Conservation (phyloP, 2,888 invertebrate species). For the Aricia artaxerxes region DNA sequence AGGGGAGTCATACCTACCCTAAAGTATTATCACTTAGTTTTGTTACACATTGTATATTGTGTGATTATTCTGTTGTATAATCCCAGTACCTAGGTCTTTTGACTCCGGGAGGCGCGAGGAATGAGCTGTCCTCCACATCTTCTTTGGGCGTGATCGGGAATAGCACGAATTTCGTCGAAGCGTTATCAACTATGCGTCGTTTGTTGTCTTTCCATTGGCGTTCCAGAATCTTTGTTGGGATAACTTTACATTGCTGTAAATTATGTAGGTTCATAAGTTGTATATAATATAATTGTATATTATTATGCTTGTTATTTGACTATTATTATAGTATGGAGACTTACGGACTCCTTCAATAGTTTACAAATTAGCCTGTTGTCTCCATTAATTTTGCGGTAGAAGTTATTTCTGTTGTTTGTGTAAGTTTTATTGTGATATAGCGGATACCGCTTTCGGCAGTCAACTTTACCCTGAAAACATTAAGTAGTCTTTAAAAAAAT, state of each 20-base stretch:
- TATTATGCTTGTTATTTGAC: too few relatives aligned
- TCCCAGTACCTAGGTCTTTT: constrained; percentile 56
- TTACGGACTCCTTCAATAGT: constrained; percentile 50
- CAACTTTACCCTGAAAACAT: constrained; percentile 58
- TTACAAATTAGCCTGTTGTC: constrained; percentile 53
- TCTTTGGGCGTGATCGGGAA: constrained; percentile 52
- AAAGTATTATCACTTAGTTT: too few relatives aligned
- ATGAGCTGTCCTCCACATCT: constrained; percentile 53
- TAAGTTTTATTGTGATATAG: constrained; percentile 43
- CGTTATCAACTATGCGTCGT: constrained; percentile 48
- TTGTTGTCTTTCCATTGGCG: constrained; percentile 54
- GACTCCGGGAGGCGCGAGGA: constrained; percentile 49
- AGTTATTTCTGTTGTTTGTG: constrained; percentile 47
- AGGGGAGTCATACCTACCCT: too few relatives aligned
- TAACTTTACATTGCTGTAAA: constrained; percentile 42
- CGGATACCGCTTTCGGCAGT: constrained; percentile 52
- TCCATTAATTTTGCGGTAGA: constrained; percentile 42
- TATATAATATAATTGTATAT: too few relatives aligned
- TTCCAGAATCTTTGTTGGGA: constrained; percentile 45
- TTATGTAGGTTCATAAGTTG: too few relatives aligned
- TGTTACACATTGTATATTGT: too few relatives aligned
- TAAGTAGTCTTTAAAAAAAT: too few relatives aligned
- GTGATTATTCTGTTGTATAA: too few relatives aligned
- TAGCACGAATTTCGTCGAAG: constrained; percentile 52
- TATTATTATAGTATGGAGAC: constrained; percentile 34